Base-by-base conservation (phyloP, 2,113 vertebrate species). In the Dromiciops gliroides region DNA sequence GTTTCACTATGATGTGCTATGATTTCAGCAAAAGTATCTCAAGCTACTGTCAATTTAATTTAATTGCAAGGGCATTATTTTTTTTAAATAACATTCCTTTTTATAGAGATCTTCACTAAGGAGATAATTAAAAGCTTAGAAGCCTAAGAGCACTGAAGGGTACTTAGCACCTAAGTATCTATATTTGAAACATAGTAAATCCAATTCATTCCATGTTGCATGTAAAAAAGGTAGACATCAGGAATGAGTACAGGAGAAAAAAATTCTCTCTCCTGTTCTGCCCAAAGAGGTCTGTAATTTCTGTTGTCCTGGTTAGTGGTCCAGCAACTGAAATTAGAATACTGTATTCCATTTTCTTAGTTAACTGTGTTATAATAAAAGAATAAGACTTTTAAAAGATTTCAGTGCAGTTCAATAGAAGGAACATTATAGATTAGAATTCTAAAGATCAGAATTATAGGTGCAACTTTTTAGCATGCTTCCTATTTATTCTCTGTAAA, bases 11-110 rank as follows among this genome's bases (percentile, higher is more conserved):
- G 37, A 91, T 89, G 91, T 96, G 88, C 48, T 60, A 95, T 90
- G 94, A 95, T 98, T 97, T 98, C 96, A 97, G 96, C 95, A 98
- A 96, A 95, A 94, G 88, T 96, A 95, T 92, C 31, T 56, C 89
- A 97, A 89, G 50, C 90, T 23, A 50, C 51, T 93, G 48, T 19
- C 92, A 95, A n/a, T 28, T 51, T 95, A 0, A 88, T 95, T 95
- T 95, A n/a, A 96, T n/a, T 75, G 1, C 89, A 48, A 89, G 8
- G 93, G 50, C 75, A 48, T 88, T 0, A 7, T 92, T 95, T 0
- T 90, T 92, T 95, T 0, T 90, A 88, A 97, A 75, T 91, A 28
- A 0, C 52, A 24, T 89, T 28, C 47, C 48, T 97, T 96, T 50
- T 47, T 90, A 24, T 92, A 51, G 75, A 94, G 5, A 83, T 83